Base-by-base conservation (phyloP, 2,113 vertebrate genomes). In the Zeus faber region DNA sequence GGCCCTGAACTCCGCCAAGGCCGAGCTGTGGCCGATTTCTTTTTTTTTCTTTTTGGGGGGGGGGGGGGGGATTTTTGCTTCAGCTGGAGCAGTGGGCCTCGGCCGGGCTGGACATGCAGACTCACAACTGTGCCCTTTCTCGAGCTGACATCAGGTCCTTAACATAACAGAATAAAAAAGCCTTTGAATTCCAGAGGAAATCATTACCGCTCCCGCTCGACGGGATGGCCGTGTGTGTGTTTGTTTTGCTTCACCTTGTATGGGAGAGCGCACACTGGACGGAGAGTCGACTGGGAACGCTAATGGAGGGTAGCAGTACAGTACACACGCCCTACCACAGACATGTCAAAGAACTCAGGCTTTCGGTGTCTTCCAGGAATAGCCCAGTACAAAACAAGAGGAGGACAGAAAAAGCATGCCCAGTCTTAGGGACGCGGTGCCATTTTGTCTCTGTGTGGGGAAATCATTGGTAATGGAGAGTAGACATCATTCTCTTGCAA, bases 381-480 rank as follows among this genome's bases (percentile, higher is more conserved):
- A 61, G 47, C 27, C 62, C 45, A 75, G 55, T 61, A n/a, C 59
- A 77, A n/a, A 80, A 76, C 61, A 82, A 14, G 33, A 61, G 55
- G 18, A 67, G 45, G 64, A 70, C 71, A 63, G 58, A 41, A 62
- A n/a, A 47, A 62, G 37, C 47, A 59, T 59, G 60, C 54, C 58
- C 70, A 54, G 55, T 46, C 65, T 62, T 5, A 55, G 62, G 33
- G 62, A 72, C 69, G 45, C n/a, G 35, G 67, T 5, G 47, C 49
- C 43, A 49, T 65, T 50, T 65, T 67, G 62, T 68, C 68, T 63
- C 70, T 61, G 58, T 75, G 53, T 62, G 68, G 74, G 74, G 62
- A 85, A 82, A 72, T 75, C 37, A 47, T 41, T 23, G 57, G 33
- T 37, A 58, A 67, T 20, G 26, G 47, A 66, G 70, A 50, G 49